Evolutionary conservation across 2,113 vertebrate genomes (phyloP).

Genomic region (Catagonus wagneri): DNA sequence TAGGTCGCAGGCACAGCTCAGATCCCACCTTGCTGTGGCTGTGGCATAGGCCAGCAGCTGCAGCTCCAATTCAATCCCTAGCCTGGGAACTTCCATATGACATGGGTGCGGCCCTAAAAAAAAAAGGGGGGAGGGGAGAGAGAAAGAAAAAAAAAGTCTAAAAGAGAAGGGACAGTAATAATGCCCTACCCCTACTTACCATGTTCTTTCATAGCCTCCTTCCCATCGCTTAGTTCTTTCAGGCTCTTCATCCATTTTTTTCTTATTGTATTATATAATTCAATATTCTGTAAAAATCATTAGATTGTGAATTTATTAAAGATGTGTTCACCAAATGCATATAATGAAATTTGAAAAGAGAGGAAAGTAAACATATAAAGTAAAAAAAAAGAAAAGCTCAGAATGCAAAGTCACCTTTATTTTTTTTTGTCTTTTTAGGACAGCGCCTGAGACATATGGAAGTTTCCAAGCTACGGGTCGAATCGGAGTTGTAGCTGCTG

Average conservation of each 20-base stretch:
- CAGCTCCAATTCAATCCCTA: no score
- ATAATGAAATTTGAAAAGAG: slow-evolving; percentile 32
- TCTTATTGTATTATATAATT: slow-evolving; percentile 22
- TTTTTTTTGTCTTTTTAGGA: no score
- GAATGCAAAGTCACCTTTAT: slow-evolving; percentile 16
- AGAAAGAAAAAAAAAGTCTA: background rate
- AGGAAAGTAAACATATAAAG: background rate
- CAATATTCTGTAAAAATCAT: slow-evolving; percentile 54
- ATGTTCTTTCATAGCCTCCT: slow-evolving; percentile 98
- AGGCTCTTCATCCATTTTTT: slow-evolving; percentile 95
- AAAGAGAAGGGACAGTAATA: background rate
- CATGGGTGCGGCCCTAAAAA: no score
- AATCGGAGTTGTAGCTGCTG: no score
- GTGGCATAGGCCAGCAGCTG: no score
- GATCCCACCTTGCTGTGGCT: no score
- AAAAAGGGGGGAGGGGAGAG: no score
- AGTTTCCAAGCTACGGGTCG: no score
- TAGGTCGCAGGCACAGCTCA: no score
- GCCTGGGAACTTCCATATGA: no score
- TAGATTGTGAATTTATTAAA: background rate
- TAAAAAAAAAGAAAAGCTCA: background rate
- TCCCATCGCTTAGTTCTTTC: slow-evolving; percentile 98
- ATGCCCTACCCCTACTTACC: slow-evolving; percentile 84
- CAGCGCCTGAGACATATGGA: no score
- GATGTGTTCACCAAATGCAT: slow-evolving; percentile 22